Base-by-base conservation (phyloP, 1,140 invertebrate species). In the Ceratoteleas bidentatus region DNA sequence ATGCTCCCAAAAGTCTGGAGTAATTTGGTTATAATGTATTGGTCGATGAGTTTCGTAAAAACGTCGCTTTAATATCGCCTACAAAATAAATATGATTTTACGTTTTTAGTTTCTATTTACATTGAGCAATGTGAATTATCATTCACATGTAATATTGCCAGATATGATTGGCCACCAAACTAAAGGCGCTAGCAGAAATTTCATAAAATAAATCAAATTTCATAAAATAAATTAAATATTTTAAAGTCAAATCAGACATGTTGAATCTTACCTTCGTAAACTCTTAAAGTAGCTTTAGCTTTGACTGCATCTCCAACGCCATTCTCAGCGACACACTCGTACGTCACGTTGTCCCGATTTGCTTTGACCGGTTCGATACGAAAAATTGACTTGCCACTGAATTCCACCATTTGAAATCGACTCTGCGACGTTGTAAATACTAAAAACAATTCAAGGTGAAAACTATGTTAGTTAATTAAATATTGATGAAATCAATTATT, bases 281-380 rank as follows among this genome's bases (percentile, higher is more conserved):
- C 97, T 57, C 94, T 95, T 73, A 99, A 94, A 43, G 94, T 95
- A 24, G 97, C 97, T 80, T 96, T 94, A 43, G 97, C 96, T 75
- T 94, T 95, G 65, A 99, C 97, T 10, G 97, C 96, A 91, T 98
- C 97, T 1, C 97, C 98, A 8, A 98, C 96, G 16, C 97, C 96
- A 92, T 99, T 99, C 91, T 99, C 98, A 0, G 98, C 98, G 56
- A 98, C 94, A 90, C 98, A 99, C 89, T 99, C 98, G 92, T 98
- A 99, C 0, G 94, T 95, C 34, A 96, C 95, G 88, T 98, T 96
- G 89, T 99, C 97, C 61, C 97, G 94, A 11, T 92, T 92, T 13
- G 94, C 92, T 73, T 96, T 94, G 9, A 98, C 97, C 0, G 97
- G 97, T 87, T 99, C 97, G 83, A 99, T 99, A 75, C 98, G 93